phyloP scores from a whole-genome alignment of 2,888 invertebrate species.

The Caenorhabditis afra region DNA sequence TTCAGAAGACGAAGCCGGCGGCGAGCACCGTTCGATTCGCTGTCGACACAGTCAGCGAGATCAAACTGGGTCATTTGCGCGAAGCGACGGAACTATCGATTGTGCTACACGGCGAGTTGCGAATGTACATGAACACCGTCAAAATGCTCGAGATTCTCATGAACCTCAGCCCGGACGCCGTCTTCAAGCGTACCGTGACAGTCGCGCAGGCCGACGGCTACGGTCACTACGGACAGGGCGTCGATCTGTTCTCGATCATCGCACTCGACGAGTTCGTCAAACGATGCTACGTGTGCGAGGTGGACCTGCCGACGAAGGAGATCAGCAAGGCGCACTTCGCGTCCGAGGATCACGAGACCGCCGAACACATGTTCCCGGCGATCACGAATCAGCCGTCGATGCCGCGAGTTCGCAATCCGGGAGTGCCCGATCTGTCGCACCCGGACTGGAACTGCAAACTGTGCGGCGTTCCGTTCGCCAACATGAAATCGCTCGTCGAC shows the following conservation, averaged over 20 bases:
- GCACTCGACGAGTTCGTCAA: conserved; percentile 32
- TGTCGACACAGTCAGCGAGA: conserved; percentile 49
- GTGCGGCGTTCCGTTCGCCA: conserved; percentile 57
- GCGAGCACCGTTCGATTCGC: conserved; percentile 54
- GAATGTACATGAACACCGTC: conserved; percentile 41
- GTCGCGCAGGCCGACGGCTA: not conserved
- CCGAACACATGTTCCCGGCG: conserved; percentile 50
- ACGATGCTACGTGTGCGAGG: conserved; percentile 65
- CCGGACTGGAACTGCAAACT: conserved; percentile 61
- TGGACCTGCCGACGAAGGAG: conserved; percentile 54
- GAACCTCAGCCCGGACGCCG: not conserved
- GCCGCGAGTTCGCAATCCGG: conserved; percentile 13
- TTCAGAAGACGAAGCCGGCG: conserved; percentile 39
- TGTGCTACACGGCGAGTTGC: conserved; percentile 51
- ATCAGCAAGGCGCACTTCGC: conserved; percentile 60
- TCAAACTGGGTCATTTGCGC: conserved; percentile 37
- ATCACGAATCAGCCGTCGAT: conserved; percentile 13
- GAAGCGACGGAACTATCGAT: conserved; percentile 35
- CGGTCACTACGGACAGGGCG: not conserved
- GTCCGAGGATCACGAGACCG: conserved; percentile 70
- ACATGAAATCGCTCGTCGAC: conserved; percentile 61
- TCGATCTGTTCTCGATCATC: conserved; percentile 41
- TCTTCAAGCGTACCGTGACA: conserved; percentile 10
- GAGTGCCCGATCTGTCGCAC: conserved; percentile 18
- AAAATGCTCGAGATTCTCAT: conserved; percentile 33